phyloP scores from a whole-genome alignment of 1,140 invertebrate genomes.

The Bemisia tabaci region DNA sequence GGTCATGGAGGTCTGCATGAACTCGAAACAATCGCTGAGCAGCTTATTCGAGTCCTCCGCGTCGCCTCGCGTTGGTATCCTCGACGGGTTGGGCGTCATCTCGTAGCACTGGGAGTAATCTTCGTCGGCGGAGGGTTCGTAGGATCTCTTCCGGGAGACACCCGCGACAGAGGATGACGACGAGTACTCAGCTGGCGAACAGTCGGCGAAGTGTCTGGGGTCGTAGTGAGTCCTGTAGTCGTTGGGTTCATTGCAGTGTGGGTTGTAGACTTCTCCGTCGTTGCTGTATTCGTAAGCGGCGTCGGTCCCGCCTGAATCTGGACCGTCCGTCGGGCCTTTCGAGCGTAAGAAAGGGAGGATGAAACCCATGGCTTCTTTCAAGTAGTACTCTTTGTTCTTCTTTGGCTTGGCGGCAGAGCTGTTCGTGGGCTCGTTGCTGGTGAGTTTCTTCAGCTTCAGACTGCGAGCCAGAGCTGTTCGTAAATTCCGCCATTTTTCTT shows the following conservation, averaged over 20 bases:
- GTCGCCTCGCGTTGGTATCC: too few relatives aligned
- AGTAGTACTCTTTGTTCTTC: conserved; percentile 11
- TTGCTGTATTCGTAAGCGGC: conserved; percentile 4
- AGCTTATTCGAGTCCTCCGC: conserved; percentile 6
- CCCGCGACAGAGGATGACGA: neutral
- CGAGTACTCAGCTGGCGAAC: neutral
- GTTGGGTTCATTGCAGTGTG: neutral
- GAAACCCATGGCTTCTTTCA: conserved; percentile 9
- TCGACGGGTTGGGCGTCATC: neutral
- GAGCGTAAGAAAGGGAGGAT: conserved; percentile 6
- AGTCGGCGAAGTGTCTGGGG: neutral
- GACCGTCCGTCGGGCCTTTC: neutral
- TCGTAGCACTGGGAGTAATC: conserved; percentile 6
- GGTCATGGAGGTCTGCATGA: conserved; percentile 4
- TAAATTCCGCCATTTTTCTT: conserved; percentile 14
- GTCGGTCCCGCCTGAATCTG: neutral
- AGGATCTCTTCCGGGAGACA: neutral
- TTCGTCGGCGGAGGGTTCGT: neutral
- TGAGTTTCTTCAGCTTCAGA: conserved; percentile 10
- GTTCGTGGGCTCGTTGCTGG: conserved; percentile 7
- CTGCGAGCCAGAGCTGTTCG: conserved; percentile 10
- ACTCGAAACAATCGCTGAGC: conserved; percentile 4
- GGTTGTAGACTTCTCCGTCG: conserved; percentile 2
- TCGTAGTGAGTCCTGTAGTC: conserved; percentile 1
- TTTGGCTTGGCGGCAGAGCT: conserved; percentile 11